Evolutionary conservation across 1,140 invertebrate genomes (phyloP), one percentile per base, ranked within the genome.

Genomic region (Onthophagus taurus): DNA sequence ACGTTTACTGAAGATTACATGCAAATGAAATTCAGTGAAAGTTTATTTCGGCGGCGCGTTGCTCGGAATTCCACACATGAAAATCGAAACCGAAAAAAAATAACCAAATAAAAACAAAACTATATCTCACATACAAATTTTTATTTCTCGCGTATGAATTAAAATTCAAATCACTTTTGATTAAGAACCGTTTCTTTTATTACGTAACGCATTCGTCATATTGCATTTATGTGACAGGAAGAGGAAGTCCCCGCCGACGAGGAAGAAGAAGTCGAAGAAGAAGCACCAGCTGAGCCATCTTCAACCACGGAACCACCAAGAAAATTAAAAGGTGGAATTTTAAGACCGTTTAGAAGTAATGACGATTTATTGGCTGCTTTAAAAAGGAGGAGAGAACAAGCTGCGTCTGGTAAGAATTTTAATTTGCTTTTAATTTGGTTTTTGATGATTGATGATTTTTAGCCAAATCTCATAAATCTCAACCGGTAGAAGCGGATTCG

Each of bases 281-380:
- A 59, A 43, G 57, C 42, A 4, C 48, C 58, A 17, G 57, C 53
- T 20, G 60, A 58, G 6, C 71, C 67, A 33, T 73, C 77, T 0
- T 80, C 80, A 0, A 81, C 78, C 2, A 78, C 80, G 58, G 67
- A 76, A 26, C 70, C 78, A 31, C 81, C 80, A 52, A 71, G 68
- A 52, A 57, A 61, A 47, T 62, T 78, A 16, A 69, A 76, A 26
- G 70, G 68, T 1, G 76, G 78, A 6, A 72, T 80, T 20, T 74
- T 83, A 8, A 67, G 77, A 18, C 76, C 77, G 2, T 81, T 77
- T 65, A 72, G 80, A 53, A 81, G 79, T 52, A 84, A 84, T 57
- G 77, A 81, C 30, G 80, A 83, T 51, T 68, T 84, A 12, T 61
- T 83, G 30, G 80, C 76, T 39, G 75, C 78, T 2, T 60, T 84